Evolutionary conservation across 2,113 vertebrate species (phyloP).

Genomic region (Vulpes vulpes): DNA sequence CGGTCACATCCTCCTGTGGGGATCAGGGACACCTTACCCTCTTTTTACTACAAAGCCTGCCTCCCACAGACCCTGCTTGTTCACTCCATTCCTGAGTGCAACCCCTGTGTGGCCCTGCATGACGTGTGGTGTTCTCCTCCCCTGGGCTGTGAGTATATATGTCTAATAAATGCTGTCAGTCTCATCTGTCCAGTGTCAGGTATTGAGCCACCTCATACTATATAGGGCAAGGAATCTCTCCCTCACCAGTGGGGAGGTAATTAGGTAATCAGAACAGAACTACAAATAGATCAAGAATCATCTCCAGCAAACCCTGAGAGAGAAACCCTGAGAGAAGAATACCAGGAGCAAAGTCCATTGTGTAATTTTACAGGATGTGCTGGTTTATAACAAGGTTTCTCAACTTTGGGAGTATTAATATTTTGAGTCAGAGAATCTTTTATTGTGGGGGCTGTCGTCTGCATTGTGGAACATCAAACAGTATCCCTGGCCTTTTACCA

Average conservation of each 20-base stretch:
- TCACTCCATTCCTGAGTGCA: slow-evolving; percentile 11
- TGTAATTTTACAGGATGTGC: not conserved
- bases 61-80: not conserved
- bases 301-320: not conserved
- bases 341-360: not conserved
- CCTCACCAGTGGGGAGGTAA: not conserved
- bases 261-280: not conserved
- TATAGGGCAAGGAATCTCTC: not conserved
- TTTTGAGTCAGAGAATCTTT: slow-evolving; percentile 24
- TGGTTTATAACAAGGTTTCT: not conserved
- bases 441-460: not conserved
- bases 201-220: not conserved
- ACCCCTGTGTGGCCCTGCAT: not conserved
- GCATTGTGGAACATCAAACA: not conserved
- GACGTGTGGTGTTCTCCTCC: not conserved
- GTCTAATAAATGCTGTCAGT: not conserved
- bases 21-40: not conserved
- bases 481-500: not conserved
- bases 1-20: not conserved
- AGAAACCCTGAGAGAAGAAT: not conserved
- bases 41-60: slow-evolving; percentile 4
- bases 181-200: not conserved
- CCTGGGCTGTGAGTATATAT: not conserved
- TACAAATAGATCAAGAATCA: not conserved
- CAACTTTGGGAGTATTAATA: not conserved